Base-by-base conservation (phyloP, 2,113 vertebrate genomes). In the Heterochromis multidens region DNA sequence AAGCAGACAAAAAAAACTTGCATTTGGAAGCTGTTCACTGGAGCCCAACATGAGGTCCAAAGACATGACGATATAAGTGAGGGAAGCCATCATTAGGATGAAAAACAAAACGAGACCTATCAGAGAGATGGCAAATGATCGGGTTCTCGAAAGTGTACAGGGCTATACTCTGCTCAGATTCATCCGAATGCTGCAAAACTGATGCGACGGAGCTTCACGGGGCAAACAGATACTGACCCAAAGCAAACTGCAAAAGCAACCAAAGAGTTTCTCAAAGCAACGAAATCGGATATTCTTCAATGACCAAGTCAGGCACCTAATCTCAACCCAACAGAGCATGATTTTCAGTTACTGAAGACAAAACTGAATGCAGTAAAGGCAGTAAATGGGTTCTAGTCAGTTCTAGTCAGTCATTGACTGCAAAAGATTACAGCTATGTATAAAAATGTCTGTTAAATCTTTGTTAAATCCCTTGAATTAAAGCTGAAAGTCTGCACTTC, bases 191-290 rank as follows among this genome's bases (percentile, higher is more conserved):
- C 23, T 27, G 25, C 25, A 12, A 72, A 72, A 49, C 67, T 0
- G 40, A 72, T 0, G 1, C 0, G 40, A 72, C 2, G 0, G 16
- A 7, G 67, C 5, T 49, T 49, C 40, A 0, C 37, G 21, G 65
- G 29, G 40, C 16, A 4, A 19, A 70, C 9, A 2, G 14, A 70
- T 19, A 19, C 46, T 3, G 65, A 49, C 65, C 23, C 46, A 12
- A 49, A 70, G 2, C 40, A 27, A 46, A 46, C 16, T 70, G 40
- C 37, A 40, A 40, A 70, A 70, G 40, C 13, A 14, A 49, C 46
- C 37, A 46, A 70, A 14, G 13, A 23, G 25, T 70, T 46, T 70
- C 43, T 43, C 37, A 67, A 67, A 43, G 63, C n/a, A 27, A 43
- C 16, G 37, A 16, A 46, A 46, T 46, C 3, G 65, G 65, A 70